A percentile compares a stretch with the other conserved stretches of the same genome.
These are phyloP conservation scores for Rhizomys pruinosus DNA, from an alignment of 2,113 vertebrate genomes.

Conservation along the genomic window DNA sequence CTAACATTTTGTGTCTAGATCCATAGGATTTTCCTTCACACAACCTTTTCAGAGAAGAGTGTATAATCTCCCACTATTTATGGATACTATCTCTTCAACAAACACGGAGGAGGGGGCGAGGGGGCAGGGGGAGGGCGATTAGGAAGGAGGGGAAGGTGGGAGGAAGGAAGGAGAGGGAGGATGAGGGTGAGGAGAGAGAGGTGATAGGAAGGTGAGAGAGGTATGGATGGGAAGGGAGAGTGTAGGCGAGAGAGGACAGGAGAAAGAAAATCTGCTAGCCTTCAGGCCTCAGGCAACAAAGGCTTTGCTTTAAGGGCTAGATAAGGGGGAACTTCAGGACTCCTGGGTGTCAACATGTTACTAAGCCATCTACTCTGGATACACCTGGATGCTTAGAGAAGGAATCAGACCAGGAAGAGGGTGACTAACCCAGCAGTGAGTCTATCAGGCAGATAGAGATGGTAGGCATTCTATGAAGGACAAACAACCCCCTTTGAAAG, in stretches of 20 bases:
- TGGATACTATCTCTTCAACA: too few species aligned
- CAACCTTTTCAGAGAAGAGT: neutral
- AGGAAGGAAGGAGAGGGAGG: too few species aligned
- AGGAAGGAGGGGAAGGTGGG: too few species aligned
- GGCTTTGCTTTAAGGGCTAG: neutral
- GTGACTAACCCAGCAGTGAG: neutral
- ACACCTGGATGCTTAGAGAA: neutral
- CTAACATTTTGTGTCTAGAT: neutral
- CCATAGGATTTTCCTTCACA: neutral
- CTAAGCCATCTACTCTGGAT: neutral
- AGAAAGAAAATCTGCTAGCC: too few species aligned
- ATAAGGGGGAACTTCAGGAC: neutral
- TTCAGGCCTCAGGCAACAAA: too few species aligned
- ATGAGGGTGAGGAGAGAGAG: too few species aligned
- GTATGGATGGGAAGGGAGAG: too few species aligned
- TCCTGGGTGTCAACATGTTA: neutral
- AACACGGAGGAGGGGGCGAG: too few species aligned
- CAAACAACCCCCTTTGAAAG: conserved; percentile 5
- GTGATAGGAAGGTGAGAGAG: too few species aligned
- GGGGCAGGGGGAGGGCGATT: too few species aligned
- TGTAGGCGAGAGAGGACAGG: too few species aligned
- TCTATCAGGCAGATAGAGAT: neutral
- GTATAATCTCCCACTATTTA: neutral
- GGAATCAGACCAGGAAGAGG: neutral
- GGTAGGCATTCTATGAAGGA: neutral